Evolutionary conservation across 2,113 vertebrate genomes (phyloP).

Genomic region (Steatornis caripensis): DNA sequence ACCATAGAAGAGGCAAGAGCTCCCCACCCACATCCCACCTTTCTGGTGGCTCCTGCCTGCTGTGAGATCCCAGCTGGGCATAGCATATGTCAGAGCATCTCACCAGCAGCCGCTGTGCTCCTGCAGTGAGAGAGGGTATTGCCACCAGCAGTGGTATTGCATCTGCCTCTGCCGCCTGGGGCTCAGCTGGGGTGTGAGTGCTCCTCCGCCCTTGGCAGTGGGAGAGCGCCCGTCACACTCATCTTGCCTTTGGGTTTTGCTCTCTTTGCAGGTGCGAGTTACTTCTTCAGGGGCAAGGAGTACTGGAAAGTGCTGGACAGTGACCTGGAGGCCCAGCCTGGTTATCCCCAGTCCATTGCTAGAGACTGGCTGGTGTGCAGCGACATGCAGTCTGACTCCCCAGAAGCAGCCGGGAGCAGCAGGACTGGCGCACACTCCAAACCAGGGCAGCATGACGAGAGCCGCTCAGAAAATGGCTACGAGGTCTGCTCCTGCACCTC

Average conservation of each 20-base stretch:
- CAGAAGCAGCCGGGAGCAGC: slow-evolving; percentile 62
- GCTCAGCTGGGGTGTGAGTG: neutral
- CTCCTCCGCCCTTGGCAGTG: neutral
- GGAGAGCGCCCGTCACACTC: fast-evolving
- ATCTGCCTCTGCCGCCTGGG: fast-evolving
- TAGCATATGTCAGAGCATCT: neutral
- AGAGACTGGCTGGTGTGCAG: slow-evolving; percentile 92
- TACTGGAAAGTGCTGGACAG: slow-evolving; percentile 92
- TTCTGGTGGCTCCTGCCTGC: neutral
- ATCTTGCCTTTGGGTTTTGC: neutral
- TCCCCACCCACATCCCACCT: neutral
- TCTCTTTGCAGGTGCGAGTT: slow-evolving; percentile 80
- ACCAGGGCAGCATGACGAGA: slow-evolving; percentile 72
- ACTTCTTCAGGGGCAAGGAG: slow-evolving; percentile 92
- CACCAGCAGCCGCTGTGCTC: neutral
- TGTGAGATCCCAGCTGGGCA: fast-evolving
- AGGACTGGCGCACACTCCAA: slow-evolving; percentile 61
- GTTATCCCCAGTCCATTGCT: slow-evolving; percentile 84
- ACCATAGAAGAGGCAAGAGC: fast-evolving
- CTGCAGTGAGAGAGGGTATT: neutral
- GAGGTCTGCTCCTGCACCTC: slow-evolving; percentile 94
- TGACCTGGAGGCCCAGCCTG: slow-evolving; percentile 81
- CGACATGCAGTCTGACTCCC: slow-evolving; percentile 79
- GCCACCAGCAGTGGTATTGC: neutral
- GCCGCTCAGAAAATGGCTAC: slow-evolving; percentile 80